A percentile compares a stretch with the other conserved stretches of the same genome.
Conservation (phyloP, 1,140 invertebrate species). For the Geopemphigus sp. region DNA sequence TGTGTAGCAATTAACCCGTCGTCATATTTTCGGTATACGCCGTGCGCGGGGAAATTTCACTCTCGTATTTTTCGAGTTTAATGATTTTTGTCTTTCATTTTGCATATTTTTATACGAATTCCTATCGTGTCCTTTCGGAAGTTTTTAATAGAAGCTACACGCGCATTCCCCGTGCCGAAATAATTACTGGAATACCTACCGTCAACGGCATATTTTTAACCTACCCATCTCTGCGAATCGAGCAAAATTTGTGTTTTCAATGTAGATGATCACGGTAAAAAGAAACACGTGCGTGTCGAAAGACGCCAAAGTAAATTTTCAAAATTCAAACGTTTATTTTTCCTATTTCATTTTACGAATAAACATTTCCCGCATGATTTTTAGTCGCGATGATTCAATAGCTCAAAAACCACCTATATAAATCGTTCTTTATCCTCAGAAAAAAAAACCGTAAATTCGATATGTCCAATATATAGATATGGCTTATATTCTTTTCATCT, state of each 20-base stretch:
- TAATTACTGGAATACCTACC: constrained; percentile 24
- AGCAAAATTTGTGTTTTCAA: background rate
- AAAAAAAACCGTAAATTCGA: background rate
- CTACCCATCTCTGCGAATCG: background rate
- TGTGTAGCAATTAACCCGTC: constrained; percentile 14
- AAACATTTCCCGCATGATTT: background rate
- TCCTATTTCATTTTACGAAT: constrained; percentile 11
- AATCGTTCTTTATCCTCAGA: background rate
- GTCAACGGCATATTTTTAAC: background rate
- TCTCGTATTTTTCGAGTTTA: background rate
- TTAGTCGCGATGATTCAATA: background rate
- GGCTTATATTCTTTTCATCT: no score
- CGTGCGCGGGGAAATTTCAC: background rate
- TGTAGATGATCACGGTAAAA: no score
- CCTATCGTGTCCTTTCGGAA: background rate
- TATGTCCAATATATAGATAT: no score
- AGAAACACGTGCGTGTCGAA: no score
- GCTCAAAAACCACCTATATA: constrained; percentile 7
- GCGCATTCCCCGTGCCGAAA: constrained; percentile 21
- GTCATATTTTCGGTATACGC: no score
- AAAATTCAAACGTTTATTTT: constrained; percentile 3
- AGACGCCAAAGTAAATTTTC: no score
- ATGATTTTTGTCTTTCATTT: constrained; percentile 15
- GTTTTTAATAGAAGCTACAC: constrained; percentile 37
- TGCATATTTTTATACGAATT: constrained; percentile 44